A percentile compares a stretch with the other conserved stretches of the same genome.
Conservation (phyloP, 2,113 vertebrate species). For the Eolophus roseicapilla region DNA sequence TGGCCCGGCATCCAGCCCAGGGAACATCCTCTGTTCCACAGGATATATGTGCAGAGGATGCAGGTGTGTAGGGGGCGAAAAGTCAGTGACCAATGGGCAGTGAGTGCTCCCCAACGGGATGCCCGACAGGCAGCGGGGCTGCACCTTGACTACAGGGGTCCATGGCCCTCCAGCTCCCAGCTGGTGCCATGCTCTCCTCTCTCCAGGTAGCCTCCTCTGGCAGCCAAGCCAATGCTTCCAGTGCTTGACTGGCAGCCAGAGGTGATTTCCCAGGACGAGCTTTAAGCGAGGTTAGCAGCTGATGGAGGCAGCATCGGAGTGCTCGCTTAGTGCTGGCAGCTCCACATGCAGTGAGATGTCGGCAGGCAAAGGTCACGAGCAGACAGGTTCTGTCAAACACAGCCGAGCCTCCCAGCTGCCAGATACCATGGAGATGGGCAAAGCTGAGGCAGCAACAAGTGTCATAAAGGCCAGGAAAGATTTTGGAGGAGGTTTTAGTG, state of each 20-base stretch:
- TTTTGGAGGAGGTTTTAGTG: neutral
- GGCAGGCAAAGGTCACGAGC: neutral
- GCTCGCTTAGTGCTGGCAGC: neutral
- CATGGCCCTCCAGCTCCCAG: neutral
- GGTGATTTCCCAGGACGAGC: neutral
- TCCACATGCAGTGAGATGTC: fast-evolving
- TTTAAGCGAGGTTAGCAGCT: neutral
- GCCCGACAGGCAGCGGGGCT: neutral
- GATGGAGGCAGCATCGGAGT: neutral
- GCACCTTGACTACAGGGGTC: neutral
- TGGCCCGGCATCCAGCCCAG: fast-evolving
- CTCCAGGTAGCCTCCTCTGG: neutral
- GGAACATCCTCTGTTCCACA: neutral
- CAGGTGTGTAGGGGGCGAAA: neutral
- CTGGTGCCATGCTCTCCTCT: neutral
- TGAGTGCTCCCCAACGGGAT: neutral
- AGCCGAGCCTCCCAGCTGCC: neutral
- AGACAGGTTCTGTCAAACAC: slow-evolving; percentile 2
- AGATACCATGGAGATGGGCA: neutral
- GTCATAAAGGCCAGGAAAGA: neutral
- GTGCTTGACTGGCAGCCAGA: neutral
- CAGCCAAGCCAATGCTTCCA: neutral
- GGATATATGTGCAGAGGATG: fast-evolving
- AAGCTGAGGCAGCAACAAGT: neutral
- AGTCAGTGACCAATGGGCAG: neutral